A percentile compares a stretch with the other conserved stretches of the same genome.
These are phyloP conservation scores for Diceros bicornis DNA, from an alignment of 2,797 vertebrate genomes.

Conservation along the genomic window DNA sequence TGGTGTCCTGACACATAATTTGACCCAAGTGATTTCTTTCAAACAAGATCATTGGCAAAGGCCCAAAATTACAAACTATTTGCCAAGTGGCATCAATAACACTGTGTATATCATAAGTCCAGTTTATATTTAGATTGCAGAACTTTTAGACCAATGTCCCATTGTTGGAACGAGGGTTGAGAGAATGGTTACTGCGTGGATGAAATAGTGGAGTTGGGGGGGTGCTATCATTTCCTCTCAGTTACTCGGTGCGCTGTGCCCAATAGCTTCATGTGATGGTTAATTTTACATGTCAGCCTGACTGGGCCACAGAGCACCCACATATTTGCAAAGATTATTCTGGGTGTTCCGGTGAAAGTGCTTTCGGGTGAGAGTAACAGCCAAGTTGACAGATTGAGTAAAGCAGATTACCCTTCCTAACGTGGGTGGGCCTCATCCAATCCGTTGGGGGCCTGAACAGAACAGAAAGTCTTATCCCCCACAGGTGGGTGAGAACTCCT, in stretches of 20 bases:
- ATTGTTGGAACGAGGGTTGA: background rate
- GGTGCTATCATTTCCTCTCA: background rate
- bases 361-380: background rate
- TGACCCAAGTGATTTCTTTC: background rate
- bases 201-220: background rate
- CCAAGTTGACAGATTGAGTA: background rate
- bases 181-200: background rate
- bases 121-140: background rate
- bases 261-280: background rate
- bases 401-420: background rate
- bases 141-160: background rate
- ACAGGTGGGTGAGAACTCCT: background rate
- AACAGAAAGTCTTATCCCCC: background rate
- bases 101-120: background rate
- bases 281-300: background rate
- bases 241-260: background rate
- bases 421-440: background rate
- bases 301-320: background rate
- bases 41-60: background rate
- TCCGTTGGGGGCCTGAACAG: background rate
- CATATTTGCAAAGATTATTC: background rate
- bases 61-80: background rate
- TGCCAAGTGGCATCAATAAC: background rate
- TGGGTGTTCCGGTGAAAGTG: background rate
- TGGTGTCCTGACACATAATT: background rate